Percentiles rank a stretch among this genome's conserved stretches.
Conservation (phyloP, 2,888 invertebrate species). For the Cordilura impudica region DNA sequence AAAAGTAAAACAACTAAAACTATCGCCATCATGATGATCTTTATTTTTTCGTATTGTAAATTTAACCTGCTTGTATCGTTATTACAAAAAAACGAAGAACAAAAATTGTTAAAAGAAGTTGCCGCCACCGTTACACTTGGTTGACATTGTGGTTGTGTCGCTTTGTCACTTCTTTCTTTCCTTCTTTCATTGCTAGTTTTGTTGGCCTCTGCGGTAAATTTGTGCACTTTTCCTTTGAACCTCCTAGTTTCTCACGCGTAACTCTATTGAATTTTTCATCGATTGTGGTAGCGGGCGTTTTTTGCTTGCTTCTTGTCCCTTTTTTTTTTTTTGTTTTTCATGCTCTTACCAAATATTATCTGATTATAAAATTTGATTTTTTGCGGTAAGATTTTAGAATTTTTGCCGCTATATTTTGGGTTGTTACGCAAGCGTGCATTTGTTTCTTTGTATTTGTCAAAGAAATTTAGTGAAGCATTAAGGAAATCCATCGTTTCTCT, state of each 20-base stretch:
- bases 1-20: neutral
- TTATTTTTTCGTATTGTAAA: neutral
- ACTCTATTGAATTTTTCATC: constrained; percentile 43
- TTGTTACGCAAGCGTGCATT: constrained; percentile 24
- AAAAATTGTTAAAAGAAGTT: constrained; percentile 13
- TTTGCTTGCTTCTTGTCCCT: constrained; percentile 30
- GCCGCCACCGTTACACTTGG: constrained; percentile 60
- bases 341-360: constrained; percentile 49
- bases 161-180: constrained; percentile 53
- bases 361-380: constrained; percentile 60
- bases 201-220: constrained; percentile 48
- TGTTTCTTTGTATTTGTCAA: constrained; percentile 12
- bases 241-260: constrained; percentile 56
- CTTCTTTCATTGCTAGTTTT: constrained; percentile 25
- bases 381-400: constrained; percentile 50
- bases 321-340: constrained; percentile 11
- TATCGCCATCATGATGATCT: constrained; percentile 16
- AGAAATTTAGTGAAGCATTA: constrained; percentile 27
- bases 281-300: constrained; percentile 58
- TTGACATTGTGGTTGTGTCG: constrained; percentile 64
- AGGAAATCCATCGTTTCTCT: neutral
- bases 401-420: constrained; percentile 30
- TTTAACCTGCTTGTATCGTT: constrained; percentile 38
- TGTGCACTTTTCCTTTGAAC: constrained; percentile 47
- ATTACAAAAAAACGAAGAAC: neutral